Base-by-base conservation (phyloP, 1,140 invertebrate genomes). In the Elysia chlorotica region DNA sequence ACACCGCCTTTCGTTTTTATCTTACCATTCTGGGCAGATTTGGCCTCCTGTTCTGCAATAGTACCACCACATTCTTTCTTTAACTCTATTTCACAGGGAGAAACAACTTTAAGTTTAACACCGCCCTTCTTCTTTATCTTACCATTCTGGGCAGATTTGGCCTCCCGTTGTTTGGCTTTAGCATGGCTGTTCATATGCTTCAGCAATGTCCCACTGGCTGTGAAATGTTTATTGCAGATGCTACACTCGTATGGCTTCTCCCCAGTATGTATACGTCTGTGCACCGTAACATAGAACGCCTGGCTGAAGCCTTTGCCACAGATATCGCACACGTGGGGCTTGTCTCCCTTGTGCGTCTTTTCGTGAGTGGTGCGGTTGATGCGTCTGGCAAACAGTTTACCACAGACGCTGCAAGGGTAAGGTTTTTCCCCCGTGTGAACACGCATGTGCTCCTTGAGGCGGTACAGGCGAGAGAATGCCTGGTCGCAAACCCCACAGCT, bases 211-310 rank as follows among this genome's bases (percentile, higher is more conserved):
- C 33, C 30, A 1, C 33, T 63, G 6, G 57, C 48, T 17, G 41
- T 65, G 67, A 79, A 79, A 4, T 30, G 36, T 33, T 72, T 77
- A 10, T 28, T 41, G 65, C 97, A 99, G 82, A 97, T 95, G 17
- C 94, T 94, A 88, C 97, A 99, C 0, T 94, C 94, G 88, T 97
- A 99, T 0, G 97, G 97, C 84, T 98, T 99, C 88, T 98, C 96
- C 0, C 97, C 97, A 0, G 96, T 98, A 88, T 99, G 97, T 2
- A 94, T 96, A 33, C 97, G 89, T 73, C 97, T 90, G 83, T 98
- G 96, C 79, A 96, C 96, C 85, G 96, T 94, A 1, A 99, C 91
- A 0, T 96, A 93, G 87, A 95, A 96, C 0, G 96, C 96, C 28
- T 96, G 89, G 0, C 95, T 97, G 89, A 99, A 99, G 65, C 93